Percentiles rank a stretch among this genome's conserved stretches.
Evolutionary conservation across 2,797 vertebrate genomes (phyloP).

Genomic region (Hydrolagus colliei): DNA sequence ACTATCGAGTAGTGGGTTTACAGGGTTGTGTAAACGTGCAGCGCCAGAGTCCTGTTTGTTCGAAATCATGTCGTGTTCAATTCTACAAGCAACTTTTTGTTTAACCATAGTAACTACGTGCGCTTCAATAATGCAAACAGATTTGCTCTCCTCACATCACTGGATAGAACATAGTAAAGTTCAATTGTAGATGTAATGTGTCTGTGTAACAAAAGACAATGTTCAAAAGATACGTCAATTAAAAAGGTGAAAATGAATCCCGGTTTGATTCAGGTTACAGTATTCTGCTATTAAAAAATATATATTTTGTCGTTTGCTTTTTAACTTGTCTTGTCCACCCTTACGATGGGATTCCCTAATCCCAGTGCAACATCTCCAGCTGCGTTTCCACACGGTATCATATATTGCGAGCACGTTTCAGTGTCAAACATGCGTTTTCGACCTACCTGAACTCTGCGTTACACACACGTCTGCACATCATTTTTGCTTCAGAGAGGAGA

Average conservation of each 20-base stretch:
- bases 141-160: neutral
- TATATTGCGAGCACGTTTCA: too few species aligned
- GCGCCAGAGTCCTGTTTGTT: too few species aligned
- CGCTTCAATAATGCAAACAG: neutral
- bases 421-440: neutral
- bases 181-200: neutral
- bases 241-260: too few species aligned
- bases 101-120: neutral
- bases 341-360: too few species aligned
- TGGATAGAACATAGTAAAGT: conserved; percentile 1
- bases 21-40: neutral
- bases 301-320: too few species aligned
- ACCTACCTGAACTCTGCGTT: neutral
- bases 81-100: neutral
- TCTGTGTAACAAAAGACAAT: neutral
- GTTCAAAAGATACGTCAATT: neutral
- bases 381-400: neutral
- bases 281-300: too few species aligned
- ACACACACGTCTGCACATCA: too few species aligned
- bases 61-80: neutral
- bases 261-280: neutral
- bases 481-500: neutral
- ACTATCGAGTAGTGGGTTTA: neutral
- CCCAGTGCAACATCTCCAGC: too few species aligned
- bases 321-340: too few species aligned